Conservation (phyloP, 2,888 invertebrate species). For the Noctua janthe region DNA sequence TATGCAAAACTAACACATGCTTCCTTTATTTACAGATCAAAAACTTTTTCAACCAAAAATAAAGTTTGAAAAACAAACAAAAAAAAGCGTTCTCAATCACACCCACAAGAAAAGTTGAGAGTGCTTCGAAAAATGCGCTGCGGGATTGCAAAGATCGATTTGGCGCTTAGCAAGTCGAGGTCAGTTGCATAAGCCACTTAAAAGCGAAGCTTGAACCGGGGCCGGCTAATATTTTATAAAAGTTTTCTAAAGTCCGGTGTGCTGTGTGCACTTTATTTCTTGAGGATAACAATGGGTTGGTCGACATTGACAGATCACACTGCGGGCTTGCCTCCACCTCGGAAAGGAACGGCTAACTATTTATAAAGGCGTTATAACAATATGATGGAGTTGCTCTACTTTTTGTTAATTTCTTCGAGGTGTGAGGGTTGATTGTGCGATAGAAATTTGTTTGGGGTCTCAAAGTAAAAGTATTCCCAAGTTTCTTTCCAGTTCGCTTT, state of each 20-base stretch:
- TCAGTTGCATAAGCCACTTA: slow-evolving; percentile 70
- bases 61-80: slow-evolving; percentile 57
- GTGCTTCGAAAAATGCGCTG: slow-evolving; percentile 65
- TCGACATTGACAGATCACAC: slow-evolving; percentile 84
- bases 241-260: slow-evolving; percentile 75
- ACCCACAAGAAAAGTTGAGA: slow-evolving; percentile 58
- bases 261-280: slow-evolving; percentile 81
- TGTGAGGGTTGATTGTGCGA: not conserved
- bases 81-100: slow-evolving; percentile 49
- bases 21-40: slow-evolving; percentile 42
- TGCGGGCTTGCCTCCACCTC: slow-evolving; percentile 55
- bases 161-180: slow-evolving; percentile 67
- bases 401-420: slow-evolving; percentile 50
- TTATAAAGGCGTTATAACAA: slow-evolving; percentile 61
- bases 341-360: slow-evolving; percentile 48
- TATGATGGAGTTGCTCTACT: slow-evolving; percentile 56
- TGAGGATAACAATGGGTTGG: slow-evolving; percentile 81
- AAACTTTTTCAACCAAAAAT: slow-evolving; percentile 40
- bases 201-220: slow-evolving; percentile 61
- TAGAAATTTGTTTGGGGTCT: not conserved
- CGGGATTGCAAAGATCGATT: slow-evolving; percentile 68
- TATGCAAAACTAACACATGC: slow-evolving; percentile 36
- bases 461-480: not conserved
- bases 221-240: slow-evolving; percentile 80
- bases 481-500: not conserved